A percentile compares a stretch with the other conserved stretches of the same genome.
Evolutionary conservation across 1,140 invertebrate genomes (phyloP).

Genomic region (Cylas formicarius): DNA sequence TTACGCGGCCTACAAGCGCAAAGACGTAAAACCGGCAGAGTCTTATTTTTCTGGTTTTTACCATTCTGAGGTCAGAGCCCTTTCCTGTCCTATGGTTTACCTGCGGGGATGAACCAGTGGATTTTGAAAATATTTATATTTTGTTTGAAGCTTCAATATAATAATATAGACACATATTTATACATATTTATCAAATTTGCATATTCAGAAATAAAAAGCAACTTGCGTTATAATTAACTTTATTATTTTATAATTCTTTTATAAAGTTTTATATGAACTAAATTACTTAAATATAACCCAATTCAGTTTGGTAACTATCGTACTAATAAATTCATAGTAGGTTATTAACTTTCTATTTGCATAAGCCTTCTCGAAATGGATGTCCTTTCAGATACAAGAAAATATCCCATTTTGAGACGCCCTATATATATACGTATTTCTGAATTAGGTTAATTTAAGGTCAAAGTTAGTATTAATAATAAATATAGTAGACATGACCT

Average conservation of each 20-base stretch:
- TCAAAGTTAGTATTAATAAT: conserved; percentile 36
- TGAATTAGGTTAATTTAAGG: conserved; percentile 34
- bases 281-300: conserved; percentile 41
- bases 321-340: conserved; percentile 27
- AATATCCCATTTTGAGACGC: too few species aligned
- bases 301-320: conserved; percentile 26
- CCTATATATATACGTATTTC: too few species aligned
- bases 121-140: too few species aligned
- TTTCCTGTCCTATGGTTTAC: too few species aligned
- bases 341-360: conserved; percentile 32
- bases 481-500: conserved; percentile 27
- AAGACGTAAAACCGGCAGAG: too few species aligned
- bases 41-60: too few species aligned
- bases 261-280: conserved; percentile 44
- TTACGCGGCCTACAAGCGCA: too few species aligned
- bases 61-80: too few species aligned
- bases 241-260: conserved; percentile 45
- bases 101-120: too few species aligned
- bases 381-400: too few species aligned
- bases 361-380: conserved; percentile 27
- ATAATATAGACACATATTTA: neutral
- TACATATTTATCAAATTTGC: conserved; percentile 1
- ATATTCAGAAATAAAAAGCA: conserved; percentile 16
- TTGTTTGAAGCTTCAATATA: too few species aligned
- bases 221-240: conserved; percentile 43